Base-by-base conservation (phyloP, 2,888 invertebrate genomes). In the Pheosia tremula region DNA sequence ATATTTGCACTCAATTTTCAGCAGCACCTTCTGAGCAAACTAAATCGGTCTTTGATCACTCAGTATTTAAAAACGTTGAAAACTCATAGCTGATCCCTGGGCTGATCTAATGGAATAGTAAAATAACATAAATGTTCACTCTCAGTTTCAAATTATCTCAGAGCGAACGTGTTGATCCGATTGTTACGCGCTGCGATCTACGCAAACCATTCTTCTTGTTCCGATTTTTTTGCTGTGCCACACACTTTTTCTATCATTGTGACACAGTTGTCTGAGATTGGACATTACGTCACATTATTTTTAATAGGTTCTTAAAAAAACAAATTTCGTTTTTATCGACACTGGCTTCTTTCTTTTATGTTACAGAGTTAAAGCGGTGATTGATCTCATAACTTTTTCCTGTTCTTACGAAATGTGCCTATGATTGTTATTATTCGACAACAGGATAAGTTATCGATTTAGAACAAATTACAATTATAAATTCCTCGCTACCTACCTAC, bases 231-330 rank as follows among this genome's bases (percentile, higher is more conserved):
- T 58, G 38, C 24, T 11, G 5, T 58, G 49, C 49, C 63, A 74
- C 73, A 74, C 63, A 79, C 72, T 87, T 89, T 89, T 87, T 80
- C 72, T 79, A 68, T 72, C 77, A 75, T 82, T 79, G 81, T 87
- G 91, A 84, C 90, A 88, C 81, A 86, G 84, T 87, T 88, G 80
- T 76, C 76, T 76, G 82, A 81, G 81, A 84, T 83, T 80, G 79
- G 79, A 81, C 78, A 83, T 91, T 90, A 86, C 87, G 84, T 85
- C 82, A 85, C 74, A 74, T 82, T 82, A 84, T 82, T 81, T 82
- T 81, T 82, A 87, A 89, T 79, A 81, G 79, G 45, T 11, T 24
- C 24, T 24, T 24, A 56, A 56, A 80, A 81, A 81, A 79, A 77
- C 64, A 64, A 71, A 67, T 66, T 66, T 57, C 63, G 58, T 73